Conservation (phyloP, 2,797 vertebrate species). For the Cephalopachus bancanus region DNA sequence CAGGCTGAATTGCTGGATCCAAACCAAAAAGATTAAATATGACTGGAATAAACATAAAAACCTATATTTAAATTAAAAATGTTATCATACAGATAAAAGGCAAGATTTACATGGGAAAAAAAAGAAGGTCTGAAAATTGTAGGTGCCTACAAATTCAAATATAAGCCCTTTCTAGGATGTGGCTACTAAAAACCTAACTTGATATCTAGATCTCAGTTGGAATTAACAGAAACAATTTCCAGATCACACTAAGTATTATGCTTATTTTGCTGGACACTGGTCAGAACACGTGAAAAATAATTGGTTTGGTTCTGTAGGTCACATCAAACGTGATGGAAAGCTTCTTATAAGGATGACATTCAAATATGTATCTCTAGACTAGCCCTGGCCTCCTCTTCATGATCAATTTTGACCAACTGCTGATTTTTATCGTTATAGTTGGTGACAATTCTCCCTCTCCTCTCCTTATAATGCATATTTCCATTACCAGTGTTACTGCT, state of each 20-base stretch:
- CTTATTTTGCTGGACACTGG: neutral
- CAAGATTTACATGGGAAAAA: slow-evolving; percentile 1
- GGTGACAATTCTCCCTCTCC: neutral
- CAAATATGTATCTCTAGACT: rapidly evolving
- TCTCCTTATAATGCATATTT: rapidly evolving
- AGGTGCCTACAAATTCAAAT: neutral
- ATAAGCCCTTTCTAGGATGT: neutral
- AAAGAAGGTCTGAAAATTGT: slow-evolving; percentile 46
- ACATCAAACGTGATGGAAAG: neutral
- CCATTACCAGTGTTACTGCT: too few species aligned
- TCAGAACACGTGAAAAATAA: neutral
- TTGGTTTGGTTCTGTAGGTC: neutral
- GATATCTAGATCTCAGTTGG: neutral
- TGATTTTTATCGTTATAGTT: neutral
- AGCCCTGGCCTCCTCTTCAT: neutral
- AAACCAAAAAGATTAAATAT: slow-evolving; percentile 81
- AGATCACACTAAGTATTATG: neutral
- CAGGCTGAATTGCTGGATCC: slow-evolving; percentile 75
- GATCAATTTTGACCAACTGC: neutral
- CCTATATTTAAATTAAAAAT: slow-evolving; percentile 80
- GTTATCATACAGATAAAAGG: slow-evolving; percentile 74
- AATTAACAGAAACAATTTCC: neutral
- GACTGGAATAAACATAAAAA: slow-evolving; percentile 80
- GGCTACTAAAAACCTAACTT: neutral
- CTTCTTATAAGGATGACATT: too few species aligned